phyloP scores from a whole-genome alignment of 2,113 vertebrate genomes.

The Crotophaga sulcirostris region DNA sequence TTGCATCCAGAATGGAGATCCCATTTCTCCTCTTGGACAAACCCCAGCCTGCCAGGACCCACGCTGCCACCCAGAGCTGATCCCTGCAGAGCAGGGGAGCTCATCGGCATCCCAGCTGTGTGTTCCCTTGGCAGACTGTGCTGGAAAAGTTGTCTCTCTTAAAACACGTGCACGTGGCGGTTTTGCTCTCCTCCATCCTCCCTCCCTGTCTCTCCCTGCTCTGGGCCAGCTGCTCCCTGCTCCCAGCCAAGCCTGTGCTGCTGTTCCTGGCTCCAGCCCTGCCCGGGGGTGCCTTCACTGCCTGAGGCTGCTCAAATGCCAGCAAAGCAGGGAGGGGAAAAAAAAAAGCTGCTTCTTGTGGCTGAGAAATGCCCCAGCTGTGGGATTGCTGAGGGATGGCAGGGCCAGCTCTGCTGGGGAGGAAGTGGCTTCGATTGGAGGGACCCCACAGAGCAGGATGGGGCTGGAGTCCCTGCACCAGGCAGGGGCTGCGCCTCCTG shows the following conservation, averaged over 20 bases:
- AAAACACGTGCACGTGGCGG: slow-evolving; percentile 38
- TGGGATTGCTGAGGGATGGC: not conserved
- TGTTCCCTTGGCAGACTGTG: not conserved
- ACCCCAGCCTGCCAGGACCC: not conserved
- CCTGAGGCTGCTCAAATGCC: not conserved
- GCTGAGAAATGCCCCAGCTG: slow-evolving; percentile 14
- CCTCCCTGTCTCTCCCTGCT: not conserved
- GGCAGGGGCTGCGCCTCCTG: fast-evolving
- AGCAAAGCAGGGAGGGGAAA: not conserved
- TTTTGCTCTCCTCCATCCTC: not conserved
- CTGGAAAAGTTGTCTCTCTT: slow-evolving; percentile 37
- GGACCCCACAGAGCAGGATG: fast-evolving
- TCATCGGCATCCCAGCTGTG: fast-evolving
- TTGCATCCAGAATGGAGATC: not conserved
- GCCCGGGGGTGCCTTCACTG: not conserved
- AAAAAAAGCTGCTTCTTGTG: not conserved
- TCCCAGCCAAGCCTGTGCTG: slow-evolving; percentile 40
- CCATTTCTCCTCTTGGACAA: not conserved
- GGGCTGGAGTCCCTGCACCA: fast-evolving
- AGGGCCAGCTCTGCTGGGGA: not conserved
- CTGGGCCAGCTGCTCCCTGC: slow-evolving; percentile 38
- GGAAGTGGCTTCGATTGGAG: not conserved
- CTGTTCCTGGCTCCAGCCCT: slow-evolving; percentile 29
- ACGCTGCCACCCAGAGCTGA: fast-evolving
- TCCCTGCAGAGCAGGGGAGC: not conserved